Evolutionary conservation across 2,113 vertebrate genomes (phyloP).

Genomic region (Pithys albifrons): DNA sequence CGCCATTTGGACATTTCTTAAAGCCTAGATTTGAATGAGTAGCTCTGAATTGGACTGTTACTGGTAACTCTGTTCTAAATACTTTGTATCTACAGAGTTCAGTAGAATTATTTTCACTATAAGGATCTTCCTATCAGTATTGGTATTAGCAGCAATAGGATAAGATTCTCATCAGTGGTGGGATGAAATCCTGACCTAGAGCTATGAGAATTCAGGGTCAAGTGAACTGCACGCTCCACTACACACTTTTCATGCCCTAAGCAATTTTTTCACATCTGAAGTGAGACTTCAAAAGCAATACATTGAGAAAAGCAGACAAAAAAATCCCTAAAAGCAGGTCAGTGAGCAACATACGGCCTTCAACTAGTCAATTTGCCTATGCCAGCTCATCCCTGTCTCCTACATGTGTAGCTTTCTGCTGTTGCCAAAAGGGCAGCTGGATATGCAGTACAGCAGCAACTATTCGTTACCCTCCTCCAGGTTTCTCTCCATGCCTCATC

Average conservation of each 20-base stretch:
- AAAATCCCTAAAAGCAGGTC: neutral
- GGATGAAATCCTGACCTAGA: neutral
- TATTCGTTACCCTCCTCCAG: neutral
- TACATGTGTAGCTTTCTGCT: neutral
- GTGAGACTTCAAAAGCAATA: neutral
- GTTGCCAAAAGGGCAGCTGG: conserved; percentile 31
- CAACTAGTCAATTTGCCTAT: neutral
- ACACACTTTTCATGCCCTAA: neutral
- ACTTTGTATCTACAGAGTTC: neutral
- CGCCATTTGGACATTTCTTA: neutral
- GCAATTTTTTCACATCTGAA: neutral
- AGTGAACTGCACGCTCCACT: neutral
- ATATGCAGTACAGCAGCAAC: neutral
- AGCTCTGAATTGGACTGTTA: neutral
- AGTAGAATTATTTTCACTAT: neutral
- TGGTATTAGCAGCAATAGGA: neutral
- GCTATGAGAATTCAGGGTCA: neutral
- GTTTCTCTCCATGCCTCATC: neutral
- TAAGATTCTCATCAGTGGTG: neutral
- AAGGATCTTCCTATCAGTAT: neutral
- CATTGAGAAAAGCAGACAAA: neutral
- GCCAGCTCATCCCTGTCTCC: conserved; percentile 36
- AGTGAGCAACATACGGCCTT: neutral
- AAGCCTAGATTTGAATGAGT: neutral
- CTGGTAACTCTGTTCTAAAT: neutral